These are phyloP conservation scores for Poeciliopsis infans DNA, from an alignment of 2,797 vertebrate genomes.

Conservation along the genomic window DNA sequence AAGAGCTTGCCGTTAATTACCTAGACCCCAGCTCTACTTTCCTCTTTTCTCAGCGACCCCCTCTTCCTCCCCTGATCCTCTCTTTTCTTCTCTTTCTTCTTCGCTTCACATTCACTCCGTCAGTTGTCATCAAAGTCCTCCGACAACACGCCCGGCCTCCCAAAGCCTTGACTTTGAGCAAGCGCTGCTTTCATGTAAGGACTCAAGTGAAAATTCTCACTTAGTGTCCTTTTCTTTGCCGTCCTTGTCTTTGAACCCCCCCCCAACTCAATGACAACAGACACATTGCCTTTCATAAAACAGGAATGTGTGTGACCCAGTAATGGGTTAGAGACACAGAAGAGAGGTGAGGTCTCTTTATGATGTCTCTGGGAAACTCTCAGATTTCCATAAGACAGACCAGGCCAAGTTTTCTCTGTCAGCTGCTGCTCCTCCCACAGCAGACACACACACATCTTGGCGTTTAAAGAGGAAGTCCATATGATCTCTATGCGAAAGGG, in stretches of 20 bases:
- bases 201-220: constrained; percentile 73
- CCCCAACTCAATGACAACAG: constrained; percentile 64
- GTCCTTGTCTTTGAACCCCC: constrained; percentile 67
- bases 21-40: constrained; percentile 74
- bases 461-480: constrained; percentile 78
- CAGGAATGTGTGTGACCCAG: constrained; percentile 74
- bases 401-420: constrained; percentile 95
- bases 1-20: constrained; percentile 82
- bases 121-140: constrained; percentile 74
- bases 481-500: constrained; percentile 88
- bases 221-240: constrained; percentile 66
- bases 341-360: constrained; percentile 82
- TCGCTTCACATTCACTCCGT: constrained; percentile 63
- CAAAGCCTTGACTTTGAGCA: constrained; percentile 79
- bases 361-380: constrained; percentile 94
- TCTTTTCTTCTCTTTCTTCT: constrained; percentile 71
- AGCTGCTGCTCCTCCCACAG: constrained; percentile 90
- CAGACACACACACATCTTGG: constrained; percentile 41
- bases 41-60: constrained; percentile 67
- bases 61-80: constrained; percentile 34
- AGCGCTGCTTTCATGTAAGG: constrained; percentile 71
- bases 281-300: constrained; percentile 77
- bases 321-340: constrained; percentile 61
- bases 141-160: constrained; percentile 58
- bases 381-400: constrained; percentile 93